Base-by-base conservation (phyloP, 2,113 vertebrate genomes). In the Zapus hudsonius region DNA sequence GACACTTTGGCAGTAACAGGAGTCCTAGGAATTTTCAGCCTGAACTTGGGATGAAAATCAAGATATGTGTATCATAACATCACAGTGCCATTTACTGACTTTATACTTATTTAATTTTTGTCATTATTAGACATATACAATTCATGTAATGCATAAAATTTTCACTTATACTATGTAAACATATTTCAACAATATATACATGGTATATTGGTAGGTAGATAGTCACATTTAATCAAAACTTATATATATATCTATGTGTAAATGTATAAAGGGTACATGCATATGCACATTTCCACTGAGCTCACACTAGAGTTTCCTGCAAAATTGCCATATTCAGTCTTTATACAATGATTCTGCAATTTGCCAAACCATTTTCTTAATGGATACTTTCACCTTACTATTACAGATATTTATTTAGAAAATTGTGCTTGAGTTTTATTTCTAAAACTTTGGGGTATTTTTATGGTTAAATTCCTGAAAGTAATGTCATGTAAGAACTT, bases 341-440 rank as follows among this genome's bases (percentile, higher is more conserved):
- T 86, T 22, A 3, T n/a, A 22, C 81, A 75, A 63, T 36, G 22
- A 13, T 31, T 3, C 44, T 73, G 59, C 2, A 73, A 19, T 88
- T 59, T 57, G 63, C 1, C 84, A 55, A 76, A 7, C 20, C 12
- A 33, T 85, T 84, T 72, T 93, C 42, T 47, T 80, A 84, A 36
- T 84, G 63, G 10, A 59, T 86, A 3, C 20, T 33, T 88, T 81
- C 67, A 27, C 74, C 78, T 91, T 82, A 33, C 42, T 69, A 8
- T 81, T 90, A 33, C 4, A 59, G 27, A 69, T 90, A 73, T 85
- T 44, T 44, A 82, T 55, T 67, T 33, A 67, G 38, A 91, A 87
- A 87, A 75, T 66, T 87, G 27, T 85, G n/a, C 20, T 91, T 67
- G 86, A 86, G 81, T 20, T 80, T 74, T 87, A 33, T 81, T 87